Percentiles rank a stretch among this genome's conserved stretches.
These are phyloP conservation scores for Trachemys scripta DNA, from an alignment of 2,113 vertebrate genomes.

Conservation along the genomic window DNA sequence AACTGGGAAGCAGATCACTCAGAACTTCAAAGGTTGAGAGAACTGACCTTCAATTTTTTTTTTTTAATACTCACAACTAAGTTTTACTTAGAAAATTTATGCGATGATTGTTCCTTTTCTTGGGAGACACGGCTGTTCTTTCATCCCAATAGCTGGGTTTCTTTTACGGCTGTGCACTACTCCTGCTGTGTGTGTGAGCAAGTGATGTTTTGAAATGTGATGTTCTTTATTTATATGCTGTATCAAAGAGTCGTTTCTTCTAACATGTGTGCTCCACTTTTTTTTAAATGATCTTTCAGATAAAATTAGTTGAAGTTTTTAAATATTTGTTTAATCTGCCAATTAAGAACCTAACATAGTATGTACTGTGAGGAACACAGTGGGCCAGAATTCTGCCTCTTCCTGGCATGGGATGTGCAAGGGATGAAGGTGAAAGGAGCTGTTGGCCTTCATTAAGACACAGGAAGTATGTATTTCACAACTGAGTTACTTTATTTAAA, in stretches of 20 bases:
- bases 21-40: neutral
- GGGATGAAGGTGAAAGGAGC: neutral
- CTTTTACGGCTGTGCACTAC: neutral
- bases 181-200: neutral
- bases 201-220: neutral
- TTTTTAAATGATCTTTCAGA: neutral
- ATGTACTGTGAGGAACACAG: neutral
- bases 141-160: neutral
- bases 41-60: neutral
- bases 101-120: neutral
- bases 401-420: neutral
- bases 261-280: neutral
- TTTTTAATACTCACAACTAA: neutral
- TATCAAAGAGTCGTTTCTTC: neutral
- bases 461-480: neutral
- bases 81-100: neutral
- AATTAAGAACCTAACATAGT: neutral
- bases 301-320: neutral
- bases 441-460: neutral
- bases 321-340: neutral
- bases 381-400: neutral
- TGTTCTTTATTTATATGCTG: neutral
- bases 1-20: fast-evolving
- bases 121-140: neutral
- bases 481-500: neutral